Evolutionary conservation across 2,797 vertebrate genomes (phyloP), one percentile per base, ranked within the genome.

Genomic region (Tenualosa thibaudeaui): DNA sequence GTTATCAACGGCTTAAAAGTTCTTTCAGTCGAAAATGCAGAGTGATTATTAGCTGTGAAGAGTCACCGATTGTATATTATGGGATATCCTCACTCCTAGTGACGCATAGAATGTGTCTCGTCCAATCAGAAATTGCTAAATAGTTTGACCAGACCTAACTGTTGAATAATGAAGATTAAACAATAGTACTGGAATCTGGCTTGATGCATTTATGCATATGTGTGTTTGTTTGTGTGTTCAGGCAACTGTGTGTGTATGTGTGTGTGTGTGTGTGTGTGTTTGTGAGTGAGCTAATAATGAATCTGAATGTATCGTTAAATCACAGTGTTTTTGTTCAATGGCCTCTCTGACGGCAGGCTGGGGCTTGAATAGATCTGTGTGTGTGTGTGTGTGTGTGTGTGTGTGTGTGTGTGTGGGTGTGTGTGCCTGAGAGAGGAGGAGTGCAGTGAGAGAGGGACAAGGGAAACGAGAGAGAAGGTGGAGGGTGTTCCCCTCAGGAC

Each of bases 321-420:
- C 82, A 75, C 31, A 53, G 81, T 65, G 65, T 68, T 56, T 31
- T 43, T 78, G 71, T 78, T 78, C 40, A 78, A 40, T 40, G 31
- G 81, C 86, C 81, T 40, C 54, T 40, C 86, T 83, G 62, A 53
- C 22, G 51, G 12, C 81, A 71, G 82, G 37, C 46, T 68, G 81
- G 26, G 68, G 15, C 5, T 71, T 12, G 31, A 40, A 40, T 40
- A 54, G 43, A 40, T 84, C 81, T 85, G 62, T 82, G 53, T 58
- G 37, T 22, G 56, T 43, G 37, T 60, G 54, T 43, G 54, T 50
- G 58, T 60, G 15, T 82, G 82, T 78, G 60, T 53, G 53, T 78
- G 56, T 82, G 60, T 75, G 58, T 85, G 82, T 83, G 46, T 51
- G 56, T 86, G 84, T 65, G 78, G 51, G 68, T 5, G 43, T 62